These are phyloP conservation scores for Prinia subflava DNA, from an alignment of 2,113 vertebrate species.

Conservation along the genomic window DNA sequence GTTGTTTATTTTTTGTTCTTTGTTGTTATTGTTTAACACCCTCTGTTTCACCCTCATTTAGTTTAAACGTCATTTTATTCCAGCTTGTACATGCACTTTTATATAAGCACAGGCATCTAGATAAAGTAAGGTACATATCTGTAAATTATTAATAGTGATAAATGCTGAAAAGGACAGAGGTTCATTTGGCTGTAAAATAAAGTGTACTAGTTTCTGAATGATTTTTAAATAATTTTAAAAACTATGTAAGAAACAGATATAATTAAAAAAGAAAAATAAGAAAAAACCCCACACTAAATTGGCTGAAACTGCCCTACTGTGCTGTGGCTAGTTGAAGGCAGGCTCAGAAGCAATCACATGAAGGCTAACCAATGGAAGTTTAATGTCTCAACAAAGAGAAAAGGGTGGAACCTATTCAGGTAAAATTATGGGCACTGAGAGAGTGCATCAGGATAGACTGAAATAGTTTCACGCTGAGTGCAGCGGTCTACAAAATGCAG, in stretches of 20 bases:
- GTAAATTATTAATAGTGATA: not conserved
- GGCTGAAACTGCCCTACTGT: not conserved
- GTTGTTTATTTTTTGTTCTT: not conserved
- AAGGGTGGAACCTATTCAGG: not conserved
- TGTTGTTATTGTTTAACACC: not conserved
- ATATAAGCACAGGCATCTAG: not conserved
- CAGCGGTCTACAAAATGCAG: not conserved
- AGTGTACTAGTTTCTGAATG: not conserved
- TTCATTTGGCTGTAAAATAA: not conserved
- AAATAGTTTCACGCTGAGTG: not conserved
- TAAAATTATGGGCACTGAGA: not conserved
- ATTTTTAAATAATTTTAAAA: not conserved
- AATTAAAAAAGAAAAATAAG: not conserved
- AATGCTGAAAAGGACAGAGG: not conserved
- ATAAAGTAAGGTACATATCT: not conserved
- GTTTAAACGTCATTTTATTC: not conserved
- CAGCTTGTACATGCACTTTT: not conserved
- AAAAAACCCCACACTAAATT: not conserved
- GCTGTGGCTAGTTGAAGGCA: not conserved
- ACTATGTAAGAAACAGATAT: not conserved
- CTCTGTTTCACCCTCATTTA: not conserved
- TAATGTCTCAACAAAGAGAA: not conserved
- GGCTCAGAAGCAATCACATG: not conserved
- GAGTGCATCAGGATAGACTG: not conserved
- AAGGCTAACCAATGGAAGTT: not conserved